Percentiles rank a stretch among this genome's conserved stretches.
phyloP scores from a whole-genome alignment of 2,113 vertebrate species.

The Notothenia rossii region DNA sequence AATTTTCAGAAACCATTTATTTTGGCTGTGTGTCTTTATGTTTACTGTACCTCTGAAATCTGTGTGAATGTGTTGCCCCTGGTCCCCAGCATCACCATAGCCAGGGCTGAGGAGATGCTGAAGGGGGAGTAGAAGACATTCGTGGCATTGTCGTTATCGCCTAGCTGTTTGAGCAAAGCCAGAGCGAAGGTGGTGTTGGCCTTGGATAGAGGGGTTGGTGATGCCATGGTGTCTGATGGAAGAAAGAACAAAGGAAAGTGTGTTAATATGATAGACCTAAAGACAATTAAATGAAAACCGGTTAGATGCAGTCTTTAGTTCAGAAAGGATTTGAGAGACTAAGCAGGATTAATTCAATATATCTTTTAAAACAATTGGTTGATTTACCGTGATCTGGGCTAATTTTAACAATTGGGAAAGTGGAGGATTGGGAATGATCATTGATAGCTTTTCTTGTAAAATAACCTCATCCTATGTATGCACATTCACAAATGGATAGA shows the following conservation, averaged over 20 bases:
- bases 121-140: conserved; percentile 90
- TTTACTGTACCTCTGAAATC: conserved; percentile 87
- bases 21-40: not conserved
- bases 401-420: no score
- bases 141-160: conserved; percentile 43
- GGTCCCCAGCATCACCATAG: conserved; percentile 88
- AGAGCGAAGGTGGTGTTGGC: conserved; percentile 88
- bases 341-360: not conserved
- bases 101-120: conserved; percentile 87
- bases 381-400: no score
- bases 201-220: conserved; percentile 46
- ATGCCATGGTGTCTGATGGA: conserved; percentile 60
- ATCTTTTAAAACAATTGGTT: not conserved
- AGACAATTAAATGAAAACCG: not conserved
- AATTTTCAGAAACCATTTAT: not conserved
- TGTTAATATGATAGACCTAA: not conserved
- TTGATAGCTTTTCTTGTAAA: not conserved
- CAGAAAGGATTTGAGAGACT: not conserved
- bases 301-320: not conserved
- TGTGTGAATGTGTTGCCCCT: conserved; percentile 86
- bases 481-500: not conserved
- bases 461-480: not conserved
- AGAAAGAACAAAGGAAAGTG: not conserved
- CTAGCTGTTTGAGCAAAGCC: conserved; percentile 85
- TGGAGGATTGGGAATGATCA: not conserved